Evolutionary conservation across 2,888 invertebrate genomes (phyloP), one percentile per base, ranked within the genome.

Genomic region (Dexiosoma caninum): DNA sequence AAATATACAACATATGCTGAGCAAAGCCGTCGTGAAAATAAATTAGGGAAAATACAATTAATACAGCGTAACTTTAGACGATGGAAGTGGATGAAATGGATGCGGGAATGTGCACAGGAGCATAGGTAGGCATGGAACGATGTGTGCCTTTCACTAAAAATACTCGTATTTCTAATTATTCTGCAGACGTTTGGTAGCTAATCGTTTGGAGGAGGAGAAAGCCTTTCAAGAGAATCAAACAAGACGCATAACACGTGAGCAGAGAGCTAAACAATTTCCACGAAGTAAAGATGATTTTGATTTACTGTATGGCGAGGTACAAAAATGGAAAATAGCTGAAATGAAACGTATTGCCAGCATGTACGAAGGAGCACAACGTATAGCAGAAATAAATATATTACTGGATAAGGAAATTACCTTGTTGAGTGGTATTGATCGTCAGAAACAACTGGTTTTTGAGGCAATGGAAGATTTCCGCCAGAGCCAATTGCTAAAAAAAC

Each of bases 281-380:
- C 92, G 92, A 84, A 92, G 93, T 5, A 92, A 93, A 72, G 92
- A 93, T 84, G 95, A 95, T 88, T 96, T 95, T 85, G 94, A 94
- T 83, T 92, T 95, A 90, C 90, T 96, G 1, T 95, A 94, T 86
- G 92, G 92, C 19, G 89, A 90, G 80, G 87, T 90, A 21, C 85
- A 86, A 6, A 86, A 86, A 70, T 90, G 90, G 90, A 90, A 90
- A 67, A 85, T 86, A 21, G 86, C 87, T 0, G 90, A 90, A 91
- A 91, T 94, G 42, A 95, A 92, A 60, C 91, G 93, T 81, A 94
- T 95, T 84, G 92, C 93, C 16, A 90, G 90, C 78, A 90, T 92
- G 86, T 93, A 93, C 85, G 92, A 93, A 23, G 94, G 94, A 81
- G 94, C 94, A 2, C 92, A 94, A 0, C 93, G 93, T 87, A 93